Base-by-base conservation (phyloP, 2,113 vertebrate species). In the Colinus virginianus region DNA sequence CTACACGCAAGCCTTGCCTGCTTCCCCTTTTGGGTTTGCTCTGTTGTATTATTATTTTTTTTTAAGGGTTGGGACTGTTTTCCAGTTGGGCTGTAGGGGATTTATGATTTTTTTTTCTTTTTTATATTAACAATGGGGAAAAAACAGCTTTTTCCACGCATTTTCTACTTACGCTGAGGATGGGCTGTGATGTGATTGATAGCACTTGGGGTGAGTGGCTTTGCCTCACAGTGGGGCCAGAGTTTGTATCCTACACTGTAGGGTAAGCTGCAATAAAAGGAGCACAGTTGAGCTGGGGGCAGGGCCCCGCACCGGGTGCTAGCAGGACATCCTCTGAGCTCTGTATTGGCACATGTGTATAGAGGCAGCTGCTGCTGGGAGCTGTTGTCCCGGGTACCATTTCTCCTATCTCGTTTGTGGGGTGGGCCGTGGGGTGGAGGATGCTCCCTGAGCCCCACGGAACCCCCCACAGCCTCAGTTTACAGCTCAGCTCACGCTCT, bases 1-100 rank as follows among this genome's bases (percentile, higher is more conserved):
- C 75, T 92, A 7, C 61, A 83, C 87, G 84, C 91, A 43, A 89
- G 55, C 68, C 58, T 90, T 22, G 38, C 78, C 87, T 80, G 89
- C 91, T 91, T 92, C 46, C 78, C 49, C 30, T 87, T 78, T 34
- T 56, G 87, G 67, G 81, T 89, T 90, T 72, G 46, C 82, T 85
- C 67, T 79, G 36, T 51, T 45, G 5, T 34, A 32, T 34, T 21
- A 4, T 32, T 42, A 15, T 34, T 58, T 63, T 45, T 56, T 71
- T 28, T 40, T 9, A 49, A 21, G 30, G 26, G 23, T 16, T 79
- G 30, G 6, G 28, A 2, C 4, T 71, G 2, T 81, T 88, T 95
- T 94, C 53, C 36, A 51, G 22, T n/a, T 55, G 25, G 59, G 69
- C 7, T n/a, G 15, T 66, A 68, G 11, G 19, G 48, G 1, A 8